Evolutionary conservation across 2,888 invertebrate species (phyloP), one percentile per base, ranked within the genome.

Genomic region (Lypha dubia): DNA sequence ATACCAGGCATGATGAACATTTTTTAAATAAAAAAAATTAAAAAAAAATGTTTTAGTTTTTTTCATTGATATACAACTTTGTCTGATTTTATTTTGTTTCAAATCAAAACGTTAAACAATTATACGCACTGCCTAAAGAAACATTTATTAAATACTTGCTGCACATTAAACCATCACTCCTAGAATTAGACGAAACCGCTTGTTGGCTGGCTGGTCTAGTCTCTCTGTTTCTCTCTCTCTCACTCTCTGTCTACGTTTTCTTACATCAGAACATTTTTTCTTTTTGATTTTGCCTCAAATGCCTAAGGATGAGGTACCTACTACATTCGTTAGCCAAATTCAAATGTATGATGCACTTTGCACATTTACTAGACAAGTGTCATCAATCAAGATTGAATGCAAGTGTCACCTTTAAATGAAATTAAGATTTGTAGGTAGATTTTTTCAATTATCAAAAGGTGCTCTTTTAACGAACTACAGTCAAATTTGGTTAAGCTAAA

Each of bases 361-460:
- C 83, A 80, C 86, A 82, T 82, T 84, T 79, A 62, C 73, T 65
- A 85, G 87, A 87, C 86, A 86, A 84, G 84, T 86, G 85, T 68
- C 76, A 87, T 87, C 85, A 84, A 87, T 87, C 87, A 87, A 86
- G 87, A 87, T 87, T 85, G 86, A 74, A 83, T 80, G 76, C 76
- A 84, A 84, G 68, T 84, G 84, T 74, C 84, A 84, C 84, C 71
- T 79, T 71, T 58, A 58, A 63, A 73, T 41, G 56, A 63, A 62
- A 58, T 77, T 17, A 60, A 77, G 65, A 73, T 83, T 63, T 84
- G 44, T 67, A 38, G 24, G 35, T 65, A 17, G 8, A 56, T 58
- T 35, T 41, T 79, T 41, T 60, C 28, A 51, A 68, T 80, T 32
- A 70, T 58, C 6, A 65, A 4, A 75, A 81, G 53, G 62, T 81